These are phyloP conservation scores for Apeira syringaria DNA, from an alignment of 2,888 invertebrate genomes.

Conservation along the genomic window DNA sequence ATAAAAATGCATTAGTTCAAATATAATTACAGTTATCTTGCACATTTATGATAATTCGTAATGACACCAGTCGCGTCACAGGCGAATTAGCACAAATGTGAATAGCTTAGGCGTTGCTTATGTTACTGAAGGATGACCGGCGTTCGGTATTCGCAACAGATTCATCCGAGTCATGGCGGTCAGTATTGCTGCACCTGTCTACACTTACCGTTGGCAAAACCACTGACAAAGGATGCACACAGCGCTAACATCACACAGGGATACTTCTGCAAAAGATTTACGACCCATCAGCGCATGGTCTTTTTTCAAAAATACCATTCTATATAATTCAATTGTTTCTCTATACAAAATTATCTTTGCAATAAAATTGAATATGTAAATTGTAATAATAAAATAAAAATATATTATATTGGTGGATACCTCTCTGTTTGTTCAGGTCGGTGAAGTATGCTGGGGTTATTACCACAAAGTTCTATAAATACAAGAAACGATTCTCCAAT, in stretches of 20 bases:
- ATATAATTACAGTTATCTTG: conserved; percentile 57
- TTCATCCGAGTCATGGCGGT: conserved; percentile 63
- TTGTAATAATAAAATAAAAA: conserved; percentile 48
- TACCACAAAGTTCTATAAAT: conserved; percentile 86
- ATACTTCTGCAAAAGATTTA: conserved; percentile 92
- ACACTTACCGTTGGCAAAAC: conserved; percentile 87
- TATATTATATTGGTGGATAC: conserved; percentile 80
- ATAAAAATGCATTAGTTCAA: conserved; percentile 79
- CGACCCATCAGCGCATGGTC: conserved; percentile 86
- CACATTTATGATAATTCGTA: conserved; percentile 63
- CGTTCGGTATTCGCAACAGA: conserved; percentile 48
- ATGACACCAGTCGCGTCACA: conserved; percentile 43
- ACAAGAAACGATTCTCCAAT: conserved; percentile 84
- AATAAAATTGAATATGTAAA: conserved; percentile 27
- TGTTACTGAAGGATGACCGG: conserved; percentile 57
- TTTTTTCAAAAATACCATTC: conserved; percentile 56
- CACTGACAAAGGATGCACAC: conserved; percentile 86
- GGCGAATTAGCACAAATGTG: conserved; percentile 64
- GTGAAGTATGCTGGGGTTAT: conserved; percentile 85
- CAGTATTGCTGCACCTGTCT: conserved; percentile 72
- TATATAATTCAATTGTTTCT: conserved; percentile 39
- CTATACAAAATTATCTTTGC: conserved; percentile 34
- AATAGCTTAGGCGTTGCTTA: conserved; percentile 60
- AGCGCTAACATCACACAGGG: conserved; percentile 87
- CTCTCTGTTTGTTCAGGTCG: conserved; percentile 83